Evolutionary conservation across 2,113 vertebrate species (phyloP), one percentile per base, ranked within the genome.

Genomic region (Phalacrocorax carbo): DNA sequence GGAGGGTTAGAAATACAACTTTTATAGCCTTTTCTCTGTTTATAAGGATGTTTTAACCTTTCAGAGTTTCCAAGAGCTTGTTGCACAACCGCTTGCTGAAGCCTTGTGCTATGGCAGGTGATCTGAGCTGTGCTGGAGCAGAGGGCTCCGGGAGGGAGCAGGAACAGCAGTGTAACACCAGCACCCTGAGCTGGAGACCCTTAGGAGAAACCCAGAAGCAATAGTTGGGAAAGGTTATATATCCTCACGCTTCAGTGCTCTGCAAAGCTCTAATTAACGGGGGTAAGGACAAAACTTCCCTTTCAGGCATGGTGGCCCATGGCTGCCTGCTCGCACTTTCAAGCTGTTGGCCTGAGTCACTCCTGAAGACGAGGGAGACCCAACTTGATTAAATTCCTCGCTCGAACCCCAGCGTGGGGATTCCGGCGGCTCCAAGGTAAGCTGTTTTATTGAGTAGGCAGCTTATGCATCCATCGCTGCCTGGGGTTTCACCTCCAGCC

Each of bases 231-330:
- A 90, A 90, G 82, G 55, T 90, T 72, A 73, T 38, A 52, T 72
- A 80, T 65, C 29, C 87, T 96, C 62, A 69, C 11, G 81, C 90
- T 96, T 86, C 94, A 69, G 44, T 42, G 84, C 93, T 82, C 84
- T 91, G 88, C 73, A 75, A 84, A 94, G 81, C 89, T 94, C 73
- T 61, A 20, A 6, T 48, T 66, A 89, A 23, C 78, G 57, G 13
- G 22, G 36, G 19, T 30, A 57, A 85, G 78, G 93, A 85, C 75
- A 57, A 36, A 22, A 48, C 55, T 92, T 86, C 80, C 76, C 86
- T 81, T 19, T n/a, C 1, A 27, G 65, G 55, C 65, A 64, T 0
- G 0, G 1, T 48, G 68, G 73, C 36, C 62, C 57, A 1, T 8
- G 71, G 86, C 81, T 78, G 90, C 42, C 34, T 55, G 36, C 60